Conservation (phyloP, 37 sponge, comb jelly and placozoan species). For the Beroe forskalii region DNA sequence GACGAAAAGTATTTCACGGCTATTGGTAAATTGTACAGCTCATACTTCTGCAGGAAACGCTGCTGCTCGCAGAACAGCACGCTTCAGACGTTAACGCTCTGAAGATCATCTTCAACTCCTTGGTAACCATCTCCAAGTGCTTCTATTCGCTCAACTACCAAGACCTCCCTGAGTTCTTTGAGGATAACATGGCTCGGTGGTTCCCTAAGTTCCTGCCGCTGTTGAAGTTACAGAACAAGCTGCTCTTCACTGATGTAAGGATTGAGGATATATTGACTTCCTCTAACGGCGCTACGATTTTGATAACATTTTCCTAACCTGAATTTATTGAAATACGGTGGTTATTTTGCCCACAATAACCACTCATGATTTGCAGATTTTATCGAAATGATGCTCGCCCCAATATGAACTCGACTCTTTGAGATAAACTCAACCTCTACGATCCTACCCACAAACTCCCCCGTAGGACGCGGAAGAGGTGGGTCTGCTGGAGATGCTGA, state of each 20-base stretch:
- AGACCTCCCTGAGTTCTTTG: conserved; percentile 98
- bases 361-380: too few species aligned
- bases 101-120: conserved; percentile 86
- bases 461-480: conserved; percentile 81
- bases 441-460: too few species aligned
- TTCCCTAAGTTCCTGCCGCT: conserved; percentile 84
- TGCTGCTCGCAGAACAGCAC: conserved; percentile 78
- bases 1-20: too few species aligned
- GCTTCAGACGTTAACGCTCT: conserved; percentile 73
- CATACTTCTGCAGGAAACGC: conserved; percentile 73
- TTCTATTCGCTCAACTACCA: conserved; percentile 78
- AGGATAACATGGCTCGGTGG: conserved; percentile 91
- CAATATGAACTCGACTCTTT: too few species aligned
- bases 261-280: too few species aligned
- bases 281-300: too few species aligned
- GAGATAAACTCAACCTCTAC: too few species aligned
- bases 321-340: too few species aligned
- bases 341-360: too few species aligned
- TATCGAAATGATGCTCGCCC: too few species aligned
- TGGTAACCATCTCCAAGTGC: conserved; percentile 87
- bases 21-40: too few species aligned
- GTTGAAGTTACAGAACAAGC: conserved; percentile 78
- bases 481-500: conserved; percentile 86
- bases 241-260: conserved; percentile 78
- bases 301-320: too few species aligned